Percentiles rank a stretch among this genome's conserved stretches.
Evolutionary conservation across 2,797 vertebrate species (phyloP).

Genomic region (Peromyscus melanophrys): DNA sequence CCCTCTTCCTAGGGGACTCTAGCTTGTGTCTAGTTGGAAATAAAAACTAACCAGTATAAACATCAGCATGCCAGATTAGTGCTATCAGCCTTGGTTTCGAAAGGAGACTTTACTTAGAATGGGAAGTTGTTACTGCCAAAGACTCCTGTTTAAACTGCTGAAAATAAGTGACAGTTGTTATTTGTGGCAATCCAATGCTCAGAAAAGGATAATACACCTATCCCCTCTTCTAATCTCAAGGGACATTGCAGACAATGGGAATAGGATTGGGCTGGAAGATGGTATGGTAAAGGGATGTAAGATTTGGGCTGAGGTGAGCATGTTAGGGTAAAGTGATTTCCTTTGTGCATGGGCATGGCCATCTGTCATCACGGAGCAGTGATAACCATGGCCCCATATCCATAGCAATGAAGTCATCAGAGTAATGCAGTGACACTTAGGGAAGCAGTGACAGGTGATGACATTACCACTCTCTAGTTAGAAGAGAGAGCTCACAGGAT

Average conservation of each 20-base stretch:
- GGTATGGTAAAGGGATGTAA: background rate
- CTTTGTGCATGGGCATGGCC: background rate
- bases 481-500: background rate
- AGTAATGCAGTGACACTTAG: background rate
- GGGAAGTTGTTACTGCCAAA: background rate
- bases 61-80: background rate
- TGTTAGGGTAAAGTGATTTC: background rate
- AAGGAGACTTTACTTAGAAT: background rate
- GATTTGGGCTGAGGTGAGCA: accelerated
- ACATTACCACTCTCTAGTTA: background rate
- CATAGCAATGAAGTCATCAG: background rate
- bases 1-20: background rate
- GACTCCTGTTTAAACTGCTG: background rate
- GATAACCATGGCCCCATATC: too few relatives aligned
- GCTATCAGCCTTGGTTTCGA: background rate
- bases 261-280: background rate
- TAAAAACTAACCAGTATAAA: background rate
- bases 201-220: background rate
- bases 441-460: too few relatives aligned
- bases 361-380: background rate
- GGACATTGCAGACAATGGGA: background rate
- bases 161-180: background rate
- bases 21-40: background rate
- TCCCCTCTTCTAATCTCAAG: background rate
- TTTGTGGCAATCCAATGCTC: background rate